These are phyloP conservation scores for Cervus canadensis DNA, from an alignment of 2,113 vertebrate species.

Conservation along the genomic window DNA sequence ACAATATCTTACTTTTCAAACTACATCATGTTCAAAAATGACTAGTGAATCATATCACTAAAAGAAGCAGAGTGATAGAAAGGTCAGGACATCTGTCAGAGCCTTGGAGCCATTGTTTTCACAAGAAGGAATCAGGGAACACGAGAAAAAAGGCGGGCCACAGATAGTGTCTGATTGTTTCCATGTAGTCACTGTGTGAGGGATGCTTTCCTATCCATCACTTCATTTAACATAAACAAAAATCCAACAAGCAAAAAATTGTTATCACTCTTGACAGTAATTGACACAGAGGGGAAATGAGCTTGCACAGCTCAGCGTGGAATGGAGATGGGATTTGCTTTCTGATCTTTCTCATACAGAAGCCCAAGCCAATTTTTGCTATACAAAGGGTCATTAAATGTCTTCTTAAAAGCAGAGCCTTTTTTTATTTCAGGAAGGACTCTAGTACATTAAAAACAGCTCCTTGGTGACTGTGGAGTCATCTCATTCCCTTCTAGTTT, in stretches of 20 bases:
- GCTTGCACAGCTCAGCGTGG: accelerated
- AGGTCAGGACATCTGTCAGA: slow-evolving; percentile 1
- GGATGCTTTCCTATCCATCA: background rate
- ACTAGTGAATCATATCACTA: slow-evolving; percentile 39
- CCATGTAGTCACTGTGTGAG: background rate
- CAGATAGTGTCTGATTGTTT: background rate
- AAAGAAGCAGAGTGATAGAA: slow-evolving; percentile 4
- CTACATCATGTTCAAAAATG: slow-evolving; percentile 68
- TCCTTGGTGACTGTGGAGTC: too few species aligned
- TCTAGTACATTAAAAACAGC: background rate
- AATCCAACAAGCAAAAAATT: background rate
- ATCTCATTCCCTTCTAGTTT: background rate
- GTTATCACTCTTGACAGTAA: background rate
- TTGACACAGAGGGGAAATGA: background rate
- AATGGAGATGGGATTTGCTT: background rate
- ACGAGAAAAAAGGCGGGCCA: background rate
- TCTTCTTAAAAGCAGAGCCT: background rate
- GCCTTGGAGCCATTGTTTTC: background rate
- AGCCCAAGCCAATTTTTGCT: background rate
- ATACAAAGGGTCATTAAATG: background rate
- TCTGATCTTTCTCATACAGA: background rate
- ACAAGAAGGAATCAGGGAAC: background rate
- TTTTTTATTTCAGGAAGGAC: background rate
- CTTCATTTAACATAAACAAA: slow-evolving; percentile 1
- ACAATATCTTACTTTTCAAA: slow-evolving; percentile 76